phyloP scores from a whole-genome alignment of 2,797 vertebrate species.

The Acanthornis magna region DNA sequence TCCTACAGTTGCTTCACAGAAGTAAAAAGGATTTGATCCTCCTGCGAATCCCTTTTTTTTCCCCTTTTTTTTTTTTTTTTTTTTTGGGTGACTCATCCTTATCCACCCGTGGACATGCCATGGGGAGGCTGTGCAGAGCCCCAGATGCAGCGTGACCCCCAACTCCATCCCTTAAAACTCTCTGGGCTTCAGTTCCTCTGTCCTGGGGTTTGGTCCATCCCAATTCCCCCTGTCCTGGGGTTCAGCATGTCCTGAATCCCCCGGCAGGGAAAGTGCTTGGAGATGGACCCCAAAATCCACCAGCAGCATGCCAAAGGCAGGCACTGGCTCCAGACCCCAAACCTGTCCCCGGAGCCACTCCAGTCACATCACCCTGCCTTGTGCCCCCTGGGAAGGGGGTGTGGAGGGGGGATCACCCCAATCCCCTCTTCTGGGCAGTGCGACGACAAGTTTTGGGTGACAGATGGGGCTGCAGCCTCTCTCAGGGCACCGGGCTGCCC shows the following conservation, averaged over 20 bases:
- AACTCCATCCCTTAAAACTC: background rate
- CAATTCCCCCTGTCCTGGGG: no score
- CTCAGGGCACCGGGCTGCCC: background rate
- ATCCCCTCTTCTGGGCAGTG: rapidly evolving
- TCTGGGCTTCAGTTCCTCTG: background rate
- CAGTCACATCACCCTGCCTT: background rate
- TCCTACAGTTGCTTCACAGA: slow-evolving; percentile 31
- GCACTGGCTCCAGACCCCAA: rapidly evolving
- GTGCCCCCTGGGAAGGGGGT: background rate
- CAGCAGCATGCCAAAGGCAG: background rate
- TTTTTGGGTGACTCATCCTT: slow-evolving; percentile 20
- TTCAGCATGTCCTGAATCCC: background rate
- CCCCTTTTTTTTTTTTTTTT: no score
- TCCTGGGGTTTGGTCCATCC: background rate
- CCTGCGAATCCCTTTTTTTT: background rate
- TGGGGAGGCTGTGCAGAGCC: background rate
- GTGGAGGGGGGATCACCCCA: background rate
- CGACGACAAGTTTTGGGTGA: background rate
- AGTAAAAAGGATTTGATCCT: slow-evolving; percentile 30
- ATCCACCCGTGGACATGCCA: rapidly evolving
- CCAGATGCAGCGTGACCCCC: background rate
- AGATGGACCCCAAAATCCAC: background rate
- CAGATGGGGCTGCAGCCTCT: rapidly evolving
- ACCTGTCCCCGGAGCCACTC: no score
- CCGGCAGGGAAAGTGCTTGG: background rate